Base-by-base conservation (phyloP, 2,888 invertebrate genomes). In the Sepioteuthis lessoniana region DNA sequence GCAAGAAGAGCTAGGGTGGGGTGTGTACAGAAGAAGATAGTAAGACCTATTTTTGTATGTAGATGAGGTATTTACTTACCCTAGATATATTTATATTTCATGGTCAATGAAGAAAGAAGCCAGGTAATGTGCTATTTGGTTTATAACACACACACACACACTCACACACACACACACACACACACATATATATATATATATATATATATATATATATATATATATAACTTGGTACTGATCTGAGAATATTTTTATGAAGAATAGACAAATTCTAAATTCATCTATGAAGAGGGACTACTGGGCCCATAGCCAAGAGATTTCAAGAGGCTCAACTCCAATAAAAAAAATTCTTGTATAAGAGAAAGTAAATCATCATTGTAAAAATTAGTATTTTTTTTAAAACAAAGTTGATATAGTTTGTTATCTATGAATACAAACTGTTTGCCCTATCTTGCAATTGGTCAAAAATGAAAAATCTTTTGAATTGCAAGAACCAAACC, bases 11-110 rank as follows among this genome's bases (percentile, higher is more conserved):
- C 50, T 16, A 25, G 31, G 28, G 60, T 10, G 31, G 0, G 60
- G 31, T 8, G 28, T 1, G 60, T n/a, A n/a, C 10, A 35, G n/a
- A 19, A 13, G 76, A 10, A 76, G n/a, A 76, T 10, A 76, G 76
- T n/a, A n/a, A 13, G 35, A n/a, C 76, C 76, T 76, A 76, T 76
- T 76, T 76, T 76, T 76, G 76, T 25, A 76, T 13, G 10, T 35
- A 76, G n/a, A 76, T 76, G 76, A 76, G n/a, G n/a, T 76, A 76
- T 76, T 76, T 76, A 76, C 76, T 76, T 76, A 76, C 76, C 76
- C 76, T 35, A 76, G 76, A 76, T 76, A n/a, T 76, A 76, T 76
- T 76, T 76, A 76, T n/a, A 76, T 76, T 76, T 35, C 76, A 76
- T 76, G 76, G 76, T 76, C 76, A 76, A 16, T 76, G 76, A 76